These are phyloP conservation scores for Adela reaumurella DNA, from an alignment of 2,888 invertebrate species.

Conservation along the genomic window DNA sequence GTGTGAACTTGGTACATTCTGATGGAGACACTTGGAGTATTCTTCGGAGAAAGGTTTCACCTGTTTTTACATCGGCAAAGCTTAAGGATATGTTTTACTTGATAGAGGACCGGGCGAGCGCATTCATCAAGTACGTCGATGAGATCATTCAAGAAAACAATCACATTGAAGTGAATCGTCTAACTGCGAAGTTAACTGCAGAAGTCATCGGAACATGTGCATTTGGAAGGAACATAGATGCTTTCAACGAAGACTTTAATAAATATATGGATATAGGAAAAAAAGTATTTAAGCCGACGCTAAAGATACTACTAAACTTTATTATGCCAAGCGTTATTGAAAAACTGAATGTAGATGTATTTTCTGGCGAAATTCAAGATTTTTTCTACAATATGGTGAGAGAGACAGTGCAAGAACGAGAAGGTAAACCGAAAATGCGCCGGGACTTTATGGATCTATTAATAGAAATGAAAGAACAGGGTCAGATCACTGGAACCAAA, in stretches of 20 bases:
- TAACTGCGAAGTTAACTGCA: constrained; percentile 8
- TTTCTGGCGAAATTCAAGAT: constrained; percentile 4
- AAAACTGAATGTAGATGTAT: neutral
- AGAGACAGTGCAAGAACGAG: constrained; percentile 6
- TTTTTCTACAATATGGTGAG: constrained; percentile 7
- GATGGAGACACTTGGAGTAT: constrained; percentile 1
- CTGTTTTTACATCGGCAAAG: constrained; percentile 3
- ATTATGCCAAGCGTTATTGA: constrained; percentile 7
- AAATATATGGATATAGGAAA: neutral
- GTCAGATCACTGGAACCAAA: neutral
- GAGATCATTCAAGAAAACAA: neutral
- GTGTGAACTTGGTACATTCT: neutral
- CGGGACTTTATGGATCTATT: constrained; percentile 13
- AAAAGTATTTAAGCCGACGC: neutral
- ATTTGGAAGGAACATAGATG: neutral
- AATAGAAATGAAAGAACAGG: constrained; percentile 10
- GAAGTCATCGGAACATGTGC: constrained; percentile 5
- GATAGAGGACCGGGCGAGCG: neutral
- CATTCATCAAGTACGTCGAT: neutral
- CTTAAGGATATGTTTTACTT: constrained; percentile 2
- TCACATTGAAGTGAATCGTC: neutral
- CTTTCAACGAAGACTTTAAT: neutral
- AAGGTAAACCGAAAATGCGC: constrained; percentile 1
- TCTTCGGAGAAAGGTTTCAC: constrained; percentile 1
- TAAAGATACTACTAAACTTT: constrained; percentile 9